Percentiles rank a stretch among this genome's conserved stretches.
These are phyloP conservation scores for Margarornis squamiger DNA, from an alignment of 2,797 vertebrate species.

Conservation along the genomic window DNA sequence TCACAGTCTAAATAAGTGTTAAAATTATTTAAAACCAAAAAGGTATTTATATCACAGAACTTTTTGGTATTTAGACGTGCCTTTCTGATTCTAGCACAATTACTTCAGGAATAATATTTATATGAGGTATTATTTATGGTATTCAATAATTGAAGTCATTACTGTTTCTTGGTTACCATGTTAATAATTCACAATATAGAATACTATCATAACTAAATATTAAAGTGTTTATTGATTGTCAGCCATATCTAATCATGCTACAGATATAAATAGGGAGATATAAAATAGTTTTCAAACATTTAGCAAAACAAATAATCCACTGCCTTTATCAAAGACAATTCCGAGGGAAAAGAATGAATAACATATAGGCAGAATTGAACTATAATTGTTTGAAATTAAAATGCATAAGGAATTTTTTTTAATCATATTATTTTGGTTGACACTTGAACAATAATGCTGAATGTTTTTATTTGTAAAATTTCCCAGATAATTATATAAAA, in stretches of 20 bases:
- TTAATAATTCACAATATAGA: neutral
- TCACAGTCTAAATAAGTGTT: neutral
- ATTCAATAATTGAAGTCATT: neutral
- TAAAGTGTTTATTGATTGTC: neutral
- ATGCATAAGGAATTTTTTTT: neutral
- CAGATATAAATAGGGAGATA: neutral
- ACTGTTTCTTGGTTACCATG: neutral
- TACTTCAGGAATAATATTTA: neutral
- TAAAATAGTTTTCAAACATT: neutral
- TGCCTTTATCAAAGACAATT: constrained; percentile 12
- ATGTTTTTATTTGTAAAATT: constrained; percentile 38
- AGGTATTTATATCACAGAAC: neutral
- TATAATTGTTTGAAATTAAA: constrained; percentile 1
- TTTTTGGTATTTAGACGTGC: neutral
- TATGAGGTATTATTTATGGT: neutral
- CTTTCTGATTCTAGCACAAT: neutral
- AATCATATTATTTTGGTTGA: neutral
- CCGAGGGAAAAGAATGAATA: neutral
- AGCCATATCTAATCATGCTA: neutral
- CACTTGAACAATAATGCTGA: constrained; percentile 2
- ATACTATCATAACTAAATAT: neutral
- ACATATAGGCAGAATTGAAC: neutral
- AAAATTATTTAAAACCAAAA: neutral
- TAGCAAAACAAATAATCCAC: constrained; percentile 27
- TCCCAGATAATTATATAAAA: neutral